phyloP scores from a whole-genome alignment of 2,113 vertebrate genomes.

The Thalassoma bifasciatum region DNA sequence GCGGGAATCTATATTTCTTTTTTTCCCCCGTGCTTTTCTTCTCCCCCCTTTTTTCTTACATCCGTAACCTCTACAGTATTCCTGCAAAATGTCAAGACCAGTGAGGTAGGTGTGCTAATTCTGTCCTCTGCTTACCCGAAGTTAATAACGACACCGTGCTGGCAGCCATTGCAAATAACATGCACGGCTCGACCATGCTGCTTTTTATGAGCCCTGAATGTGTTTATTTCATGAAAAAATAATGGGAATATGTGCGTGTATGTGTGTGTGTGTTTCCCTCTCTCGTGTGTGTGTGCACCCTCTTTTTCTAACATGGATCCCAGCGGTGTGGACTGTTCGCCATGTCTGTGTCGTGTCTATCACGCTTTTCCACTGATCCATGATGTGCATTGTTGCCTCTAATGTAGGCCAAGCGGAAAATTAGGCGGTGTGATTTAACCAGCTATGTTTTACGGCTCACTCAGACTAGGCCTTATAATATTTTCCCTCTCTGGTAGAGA shows the following conservation, averaged over 20 bases:
- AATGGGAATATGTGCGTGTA: slow-evolving; percentile 52
- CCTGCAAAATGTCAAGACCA: slow-evolving; percentile 87
- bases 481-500: slow-evolving; percentile 45
- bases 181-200: slow-evolving; percentile 67
- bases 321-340: slow-evolving; percentile 67
- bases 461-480: slow-evolving; percentile 31
- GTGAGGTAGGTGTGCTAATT: slow-evolving; percentile 84
- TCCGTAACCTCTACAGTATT: slow-evolving; percentile 83
- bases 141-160: slow-evolving; percentile 59
- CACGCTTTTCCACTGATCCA: slow-evolving; percentile 26
- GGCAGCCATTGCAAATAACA: slow-evolving; percentile 51
- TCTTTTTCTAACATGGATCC: slow-evolving; percentile 70
- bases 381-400: slow-evolving; percentile 52
- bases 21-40: slow-evolving; percentile 65
- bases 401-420: slow-evolving; percentile 51
- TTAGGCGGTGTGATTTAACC: slow-evolving; percentile 42
- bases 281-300: slow-evolving; percentile 14
- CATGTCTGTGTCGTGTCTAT: slow-evolving; percentile 63
- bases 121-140: slow-evolving; percentile 57
- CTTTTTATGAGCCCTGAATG: slow-evolving; percentile 49
- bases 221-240: slow-evolving; percentile 74
- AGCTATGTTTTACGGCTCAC: slow-evolving; percentile 27
- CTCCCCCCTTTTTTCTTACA: slow-evolving; percentile 68
- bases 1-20: slow-evolving; percentile 72
- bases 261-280: slow-evolving; percentile 5